Evolutionary conservation across 2,113 vertebrate genomes (phyloP), one percentile per base, ranked within the genome.

Genomic region (Struthio camelus): DNA sequence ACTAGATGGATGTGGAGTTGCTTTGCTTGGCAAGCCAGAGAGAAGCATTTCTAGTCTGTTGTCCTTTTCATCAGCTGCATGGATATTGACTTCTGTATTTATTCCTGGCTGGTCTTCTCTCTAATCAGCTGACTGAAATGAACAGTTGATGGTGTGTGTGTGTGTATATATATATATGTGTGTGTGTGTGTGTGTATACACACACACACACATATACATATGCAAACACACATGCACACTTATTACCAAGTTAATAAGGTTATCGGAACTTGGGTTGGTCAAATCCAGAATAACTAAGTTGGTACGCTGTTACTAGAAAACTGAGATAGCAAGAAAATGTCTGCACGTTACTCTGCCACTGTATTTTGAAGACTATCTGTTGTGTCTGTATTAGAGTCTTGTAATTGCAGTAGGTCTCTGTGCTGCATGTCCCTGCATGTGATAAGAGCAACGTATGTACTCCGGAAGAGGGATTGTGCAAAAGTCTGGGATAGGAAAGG

Each of bases 391-490:
- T 32, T 61, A 56, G 36, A 36, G 22, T 34, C 9, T 2, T 7
- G 36, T 34, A 28, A 9, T 73, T 34, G 6, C 0, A 0, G 9
- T n/a, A 14, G 42, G 40, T 12, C 22, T 38, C 66, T 48, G 44
- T 38, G 75, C 76, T 80, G 58, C 10, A 1, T 15, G 66, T 30
- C 42, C 36, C 82, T 56, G 18, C 1, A 5, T 1, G 0, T 5
- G 46, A 16, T 4, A 5, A 70, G 42, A 67, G 40, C 36, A 16
- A 7, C 2, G 8, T 9, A 3, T 78, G 48, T 48, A 12, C 50
- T 72, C 67, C 80, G 72, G 30, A 71, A 76, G 19, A 48, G 24
- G 5, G 6, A 3, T 34, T 23, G 2, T 0, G 1, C 0, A 1
- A 5, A 54, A 34, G 48, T 8, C 58, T 84, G 53, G 67, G 24